Evolutionary conservation across 2,113 vertebrate genomes (phyloP), one percentile per base, ranked within the genome.

Genomic region (Vimba vimba): DNA sequence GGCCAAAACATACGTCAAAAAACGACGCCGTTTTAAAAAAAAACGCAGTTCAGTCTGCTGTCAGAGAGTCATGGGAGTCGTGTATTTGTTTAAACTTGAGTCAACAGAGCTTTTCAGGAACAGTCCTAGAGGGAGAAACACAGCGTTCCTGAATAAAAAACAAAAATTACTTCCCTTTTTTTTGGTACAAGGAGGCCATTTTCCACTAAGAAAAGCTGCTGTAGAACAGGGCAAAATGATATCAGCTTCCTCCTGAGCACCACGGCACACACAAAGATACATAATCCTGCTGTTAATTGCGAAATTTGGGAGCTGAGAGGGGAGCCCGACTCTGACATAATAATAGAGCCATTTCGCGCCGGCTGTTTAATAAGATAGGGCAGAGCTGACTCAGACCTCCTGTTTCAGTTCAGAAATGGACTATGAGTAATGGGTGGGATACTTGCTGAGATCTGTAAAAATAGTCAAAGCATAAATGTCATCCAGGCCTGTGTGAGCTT

Each of bases 161-260:
- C 33, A 25, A 81, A 50, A 21, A 47, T 9, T 0, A 4, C 10
- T 36, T 39, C 1, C 47, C 3, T 60, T 60, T 47, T 60, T 23
- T 74, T 15, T 73, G 5, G 33, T 62, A 62, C 57, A 80, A 43
- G 17, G 43, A 73, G 6, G 79, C 82, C 83, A 90, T 92, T 91
- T 89, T 91, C 87, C 88, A 86, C 87, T 75, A 81, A 81, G 68
- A 84, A 86, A 83, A 59, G 81, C 45, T 47, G 36, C n/a, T 25
- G n/a, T n/a, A 76, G 64, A 57, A 52, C 64, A 17, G 78, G 15
- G 81, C 45, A 43, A 69, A 52, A 57, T 73, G 30, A 45, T 57
- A 68, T 59, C 9, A 77, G 33, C 59, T 60, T 10, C 13, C 10
- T 36, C 4, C 0, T 57, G 55, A 84, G 74, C 50, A 68, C 59